These are phyloP conservation scores for Euplexia lucipara DNA, from an alignment of 2,888 invertebrate genomes.

Conservation along the genomic window DNA sequence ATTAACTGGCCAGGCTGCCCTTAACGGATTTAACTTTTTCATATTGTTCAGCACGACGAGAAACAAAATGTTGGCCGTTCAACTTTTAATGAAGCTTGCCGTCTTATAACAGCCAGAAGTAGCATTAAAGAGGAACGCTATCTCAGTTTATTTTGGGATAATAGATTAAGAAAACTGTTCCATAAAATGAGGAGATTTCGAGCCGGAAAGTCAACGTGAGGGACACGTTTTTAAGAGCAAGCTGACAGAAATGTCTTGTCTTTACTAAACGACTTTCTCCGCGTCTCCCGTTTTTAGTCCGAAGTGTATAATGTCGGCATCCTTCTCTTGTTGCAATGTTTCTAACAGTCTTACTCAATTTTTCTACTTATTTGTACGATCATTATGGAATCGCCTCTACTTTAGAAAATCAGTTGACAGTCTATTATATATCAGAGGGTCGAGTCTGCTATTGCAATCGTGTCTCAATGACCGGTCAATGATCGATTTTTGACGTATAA, in stretches of 20 bases:
- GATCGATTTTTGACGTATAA: too few relatives aligned
- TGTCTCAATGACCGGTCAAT: too few relatives aligned
- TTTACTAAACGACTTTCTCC: slow-evolving; percentile 20
- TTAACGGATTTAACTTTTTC: slow-evolving; percentile 69
- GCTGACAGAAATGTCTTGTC: slow-evolving; percentile 32
- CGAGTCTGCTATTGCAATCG: too few relatives aligned
- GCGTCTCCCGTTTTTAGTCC: slow-evolving; percentile 24
- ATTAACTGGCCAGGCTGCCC: slow-evolving; percentile 71
- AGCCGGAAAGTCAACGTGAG: slow-evolving; percentile 19
- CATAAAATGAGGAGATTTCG: slow-evolving; percentile 31
- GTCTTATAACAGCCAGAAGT: slow-evolving; percentile 28
- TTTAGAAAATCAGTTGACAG: not conserved
- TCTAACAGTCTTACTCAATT: slow-evolving; percentile 1
- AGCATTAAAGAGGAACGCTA: slow-evolving; percentile 37
- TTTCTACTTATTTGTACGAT: not conserved
- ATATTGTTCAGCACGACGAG: slow-evolving; percentile 55
- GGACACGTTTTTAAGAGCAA: slow-evolving; percentile 39
- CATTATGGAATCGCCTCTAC: too few relatives aligned
- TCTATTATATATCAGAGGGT: too few relatives aligned
- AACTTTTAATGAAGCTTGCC: slow-evolving; percentile 73
- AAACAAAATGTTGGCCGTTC: slow-evolving; percentile 69
- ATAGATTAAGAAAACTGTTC: slow-evolving; percentile 45
- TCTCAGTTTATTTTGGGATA: slow-evolving; percentile 44
- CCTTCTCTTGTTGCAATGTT: slow-evolving; percentile 18
- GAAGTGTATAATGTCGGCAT: slow-evolving; percentile 39